Conservation (phyloP, 2,888 invertebrate species). For the Dicranocentrus wangi region DNA sequence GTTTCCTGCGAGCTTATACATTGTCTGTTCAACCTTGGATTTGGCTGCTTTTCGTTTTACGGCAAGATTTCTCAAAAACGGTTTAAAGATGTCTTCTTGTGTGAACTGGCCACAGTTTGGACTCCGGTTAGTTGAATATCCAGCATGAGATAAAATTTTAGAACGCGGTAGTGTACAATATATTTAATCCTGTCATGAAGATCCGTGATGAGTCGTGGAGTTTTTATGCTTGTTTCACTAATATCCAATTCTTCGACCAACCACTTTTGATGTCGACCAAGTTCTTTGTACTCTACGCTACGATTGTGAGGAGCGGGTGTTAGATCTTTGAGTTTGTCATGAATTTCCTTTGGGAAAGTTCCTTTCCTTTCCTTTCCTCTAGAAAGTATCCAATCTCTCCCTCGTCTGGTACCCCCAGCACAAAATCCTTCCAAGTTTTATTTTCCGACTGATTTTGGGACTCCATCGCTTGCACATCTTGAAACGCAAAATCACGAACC, state of each 20-base stretch:
- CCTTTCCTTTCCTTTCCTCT: background rate
- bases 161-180: background rate
- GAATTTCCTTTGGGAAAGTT: background rate
- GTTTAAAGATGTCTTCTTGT: background rate
- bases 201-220: background rate
- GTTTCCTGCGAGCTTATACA: background rate
- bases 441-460: too few species aligned
- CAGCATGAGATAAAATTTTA: background rate
- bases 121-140: background rate
- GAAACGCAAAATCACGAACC: too few species aligned
- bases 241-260: background rate
- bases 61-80: background rate
- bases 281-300: background rate
- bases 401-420: background rate
- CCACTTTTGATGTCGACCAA: background rate
- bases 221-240: background rate
- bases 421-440: background rate
- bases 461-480: background rate
- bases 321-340: background rate
- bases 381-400: background rate
- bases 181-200: background rate
- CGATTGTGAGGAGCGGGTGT: constrained; percentile 5
- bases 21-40: background rate
- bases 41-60: background rate
- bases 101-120: background rate